Evolutionary conservation across 2,888 invertebrate species (phyloP).

Genomic region (Drosophila planitibia): DNA sequence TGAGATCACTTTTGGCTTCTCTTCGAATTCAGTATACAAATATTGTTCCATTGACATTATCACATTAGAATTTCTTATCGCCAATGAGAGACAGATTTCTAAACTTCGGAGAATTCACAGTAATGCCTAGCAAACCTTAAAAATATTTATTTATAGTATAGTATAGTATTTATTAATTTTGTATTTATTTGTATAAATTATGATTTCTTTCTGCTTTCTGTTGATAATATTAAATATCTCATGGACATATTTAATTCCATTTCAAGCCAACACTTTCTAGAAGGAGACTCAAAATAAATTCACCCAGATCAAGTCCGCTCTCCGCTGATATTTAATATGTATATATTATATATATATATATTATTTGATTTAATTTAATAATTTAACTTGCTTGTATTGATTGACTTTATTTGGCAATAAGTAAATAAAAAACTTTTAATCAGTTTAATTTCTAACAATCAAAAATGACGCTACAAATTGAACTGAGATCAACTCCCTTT

Average conservation of each 20-base stretch:
- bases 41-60: neutral
- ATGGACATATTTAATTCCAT: neutral
- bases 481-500: neutral
- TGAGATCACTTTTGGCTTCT: constrained; percentile 5
- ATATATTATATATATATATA: no score
- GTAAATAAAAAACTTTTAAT: neutral
- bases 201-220: neutral
- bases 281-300: neutral
- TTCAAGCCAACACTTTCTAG: neutral
- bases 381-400: no score
- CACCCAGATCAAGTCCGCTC: neutral
- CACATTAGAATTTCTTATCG: neutral
- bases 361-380: no score
- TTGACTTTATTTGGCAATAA: neutral
- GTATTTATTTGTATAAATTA: no score
- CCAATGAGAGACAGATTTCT: neutral
- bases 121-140: fast-evolving
- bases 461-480: neutral
- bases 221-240: neutral
- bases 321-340: no score
- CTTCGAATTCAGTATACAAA: neutral
- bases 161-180: neutral
- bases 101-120: neutral
- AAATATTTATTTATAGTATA: neutral
- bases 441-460: neutral